A percentile compares a stretch with the other conserved stretches of the same genome.
Conservation (phyloP, 1,140 invertebrate genomes). For the Olivierus martensii region DNA sequence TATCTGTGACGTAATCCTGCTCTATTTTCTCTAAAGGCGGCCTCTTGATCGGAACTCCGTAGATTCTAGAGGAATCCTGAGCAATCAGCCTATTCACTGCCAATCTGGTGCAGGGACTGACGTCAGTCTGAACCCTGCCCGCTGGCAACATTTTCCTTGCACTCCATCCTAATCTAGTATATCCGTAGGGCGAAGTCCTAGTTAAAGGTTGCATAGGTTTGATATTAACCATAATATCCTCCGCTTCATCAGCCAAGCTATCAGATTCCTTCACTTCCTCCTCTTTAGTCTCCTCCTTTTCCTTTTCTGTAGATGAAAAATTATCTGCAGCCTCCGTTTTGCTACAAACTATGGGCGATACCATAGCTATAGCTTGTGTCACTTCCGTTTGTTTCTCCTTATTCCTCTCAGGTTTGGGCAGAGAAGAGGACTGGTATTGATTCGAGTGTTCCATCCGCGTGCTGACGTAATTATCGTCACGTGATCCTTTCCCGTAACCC, state of each 20-base stretch:
- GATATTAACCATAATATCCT: slow-evolving; percentile 62
- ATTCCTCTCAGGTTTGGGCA: background rate
- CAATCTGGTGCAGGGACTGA: background rate
- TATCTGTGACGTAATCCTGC: slow-evolving; percentile 29
- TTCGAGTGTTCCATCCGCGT: background rate
- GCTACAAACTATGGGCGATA: slow-evolving; percentile 42
- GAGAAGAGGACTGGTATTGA: background rate
- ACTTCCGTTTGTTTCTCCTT: background rate
- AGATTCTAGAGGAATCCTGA: slow-evolving; percentile 8
- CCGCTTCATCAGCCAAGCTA: slow-evolving; percentile 44
- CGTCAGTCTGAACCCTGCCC: background rate
- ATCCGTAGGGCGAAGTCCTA: slow-evolving; percentile 43
- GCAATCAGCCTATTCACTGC: background rate
- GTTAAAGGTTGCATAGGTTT: slow-evolving; percentile 82
- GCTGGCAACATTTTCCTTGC: background rate
- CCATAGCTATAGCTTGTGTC: slow-evolving; percentile 35
- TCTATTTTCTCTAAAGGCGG: slow-evolving; percentile 16
- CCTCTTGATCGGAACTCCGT: slow-evolving; percentile 11
- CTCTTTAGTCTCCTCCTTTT: background rate
- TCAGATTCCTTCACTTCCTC: background rate
- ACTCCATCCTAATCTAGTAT: slow-evolving; percentile 24
- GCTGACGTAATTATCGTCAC: background rate
- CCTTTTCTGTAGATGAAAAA: slow-evolving; percentile 5
- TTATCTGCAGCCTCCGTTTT: background rate
- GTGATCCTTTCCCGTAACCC: background rate